phyloP scores from a whole-genome alignment of 1,140 invertebrate species.

The Plutomurus gul region DNA sequence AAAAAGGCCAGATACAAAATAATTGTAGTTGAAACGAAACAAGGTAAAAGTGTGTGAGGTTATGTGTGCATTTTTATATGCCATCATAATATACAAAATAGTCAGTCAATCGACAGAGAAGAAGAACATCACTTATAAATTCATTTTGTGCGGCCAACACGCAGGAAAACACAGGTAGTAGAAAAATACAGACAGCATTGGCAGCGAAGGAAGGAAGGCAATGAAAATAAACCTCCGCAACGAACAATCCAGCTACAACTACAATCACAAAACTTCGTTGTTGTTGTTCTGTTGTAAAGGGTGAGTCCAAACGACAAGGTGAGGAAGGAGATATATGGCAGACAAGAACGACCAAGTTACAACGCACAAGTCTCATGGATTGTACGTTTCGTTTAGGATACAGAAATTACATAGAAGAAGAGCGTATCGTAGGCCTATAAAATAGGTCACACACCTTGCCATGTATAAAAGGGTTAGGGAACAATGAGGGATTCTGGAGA shows the following conservation, averaged over 20 bases:
- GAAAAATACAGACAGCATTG: no score
- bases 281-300: background rate
- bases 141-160: background rate
- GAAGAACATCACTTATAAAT: background rate
- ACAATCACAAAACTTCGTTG: background rate
- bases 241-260: background rate
- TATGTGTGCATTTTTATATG: no score
- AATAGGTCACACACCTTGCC: slow-evolving; percentile 11
- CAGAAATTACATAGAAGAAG: no score
- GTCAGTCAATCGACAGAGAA: background rate
- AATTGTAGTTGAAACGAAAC: no score
- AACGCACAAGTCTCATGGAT: no score
- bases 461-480: background rate
- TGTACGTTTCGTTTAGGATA: no score
- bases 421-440: background rate
- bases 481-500: background rate
- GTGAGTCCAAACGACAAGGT: background rate
- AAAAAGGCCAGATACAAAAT: no score
- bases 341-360: no score
- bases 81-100: no score
- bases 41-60: no score
- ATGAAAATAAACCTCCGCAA: background rate
- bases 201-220: no score
- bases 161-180: background rate
- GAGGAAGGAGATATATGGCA: background rate